Evolutionary conservation across 2,113 vertebrate species (phyloP).

Genomic region (Guaruba guarouba): DNA sequence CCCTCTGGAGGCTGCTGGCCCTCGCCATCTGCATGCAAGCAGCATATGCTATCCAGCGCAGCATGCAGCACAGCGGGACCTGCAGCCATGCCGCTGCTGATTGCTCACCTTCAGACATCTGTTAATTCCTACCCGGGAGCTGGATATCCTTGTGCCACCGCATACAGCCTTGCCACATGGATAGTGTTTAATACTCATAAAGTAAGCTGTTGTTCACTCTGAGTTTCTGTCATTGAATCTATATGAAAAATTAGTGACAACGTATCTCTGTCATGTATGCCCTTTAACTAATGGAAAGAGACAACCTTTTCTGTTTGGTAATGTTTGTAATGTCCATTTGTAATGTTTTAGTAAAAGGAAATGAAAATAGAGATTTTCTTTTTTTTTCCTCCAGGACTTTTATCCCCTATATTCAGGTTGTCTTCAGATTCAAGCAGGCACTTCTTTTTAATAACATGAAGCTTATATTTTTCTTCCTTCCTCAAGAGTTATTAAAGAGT

Average conservation of each 20-base stretch:
- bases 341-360: background rate
- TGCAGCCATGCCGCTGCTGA: background rate
- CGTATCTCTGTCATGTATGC: rapidly evolving
- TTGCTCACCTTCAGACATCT: slow-evolving; percentile 42
- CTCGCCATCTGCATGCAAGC: background rate
- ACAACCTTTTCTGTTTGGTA: background rate
- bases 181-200: background rate
- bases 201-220: background rate
- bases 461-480: background rate
- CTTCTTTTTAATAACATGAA: slow-evolving; percentile 7
- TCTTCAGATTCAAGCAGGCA: background rate
- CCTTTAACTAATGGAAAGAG: background rate
- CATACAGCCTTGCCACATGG: rapidly evolving
- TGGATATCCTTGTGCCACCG: rapidly evolving
- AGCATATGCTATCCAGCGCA: background rate
- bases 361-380: background rate
- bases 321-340: background rate
- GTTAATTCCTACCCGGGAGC: background rate
- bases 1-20: background rate
- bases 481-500: background rate
- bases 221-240: background rate
- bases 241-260: background rate
- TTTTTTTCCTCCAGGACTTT: background rate
- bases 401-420: background rate
- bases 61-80: background rate